Percentiles rank a stretch among this genome's conserved stretches.
Conservation (phyloP, 2,113 vertebrate genomes). For the Atherinomorus stipes region DNA sequence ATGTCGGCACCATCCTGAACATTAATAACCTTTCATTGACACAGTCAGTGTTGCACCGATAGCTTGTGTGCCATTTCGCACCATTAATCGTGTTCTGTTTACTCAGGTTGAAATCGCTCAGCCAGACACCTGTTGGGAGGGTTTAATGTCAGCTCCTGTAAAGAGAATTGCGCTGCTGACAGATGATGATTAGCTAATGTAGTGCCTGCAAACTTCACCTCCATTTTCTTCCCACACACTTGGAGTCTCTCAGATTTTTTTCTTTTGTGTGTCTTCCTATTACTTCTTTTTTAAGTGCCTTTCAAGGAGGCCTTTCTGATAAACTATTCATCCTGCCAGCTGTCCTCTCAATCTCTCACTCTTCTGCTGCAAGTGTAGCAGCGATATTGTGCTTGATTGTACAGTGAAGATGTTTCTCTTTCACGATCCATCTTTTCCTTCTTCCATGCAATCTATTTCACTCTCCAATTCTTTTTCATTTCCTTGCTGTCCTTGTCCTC, state of each 20-base stretch:
- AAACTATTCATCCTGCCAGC: conserved; percentile 31
- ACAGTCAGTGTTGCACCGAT: conserved; percentile 27
- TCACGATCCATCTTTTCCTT: neutral
- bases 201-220: conserved; percentile 48
- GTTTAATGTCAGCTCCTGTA: conserved; percentile 69
- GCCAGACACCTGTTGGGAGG: conserved; percentile 72
- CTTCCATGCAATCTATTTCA: neutral
- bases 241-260: conserved; percentile 6
- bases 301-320: conserved; percentile 17
- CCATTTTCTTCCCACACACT: conserved; percentile 25
- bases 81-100: conserved; percentile 80
- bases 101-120: conserved; percentile 75
- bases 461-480: conserved; percentile 26
- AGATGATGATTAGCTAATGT: conserved; percentile 63
- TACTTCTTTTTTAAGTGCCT: neutral
- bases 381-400: conserved; percentile 44
- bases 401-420: conserved; percentile 23
- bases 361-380: conserved; percentile 22
- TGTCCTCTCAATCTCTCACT: conserved; percentile 39
- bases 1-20: conserved; percentile 39
- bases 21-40: conserved; percentile 67
- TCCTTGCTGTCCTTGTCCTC: conserved; percentile 16
- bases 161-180: conserved; percentile 46
- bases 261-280: neutral
- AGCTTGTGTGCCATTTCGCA: conserved; percentile 64